A percentile compares a stretch with the other conserved stretches of the same genome.
Evolutionary conservation across 2,113 vertebrate species (phyloP).

Genomic region (Tychaedon coryphoeus): DNA sequence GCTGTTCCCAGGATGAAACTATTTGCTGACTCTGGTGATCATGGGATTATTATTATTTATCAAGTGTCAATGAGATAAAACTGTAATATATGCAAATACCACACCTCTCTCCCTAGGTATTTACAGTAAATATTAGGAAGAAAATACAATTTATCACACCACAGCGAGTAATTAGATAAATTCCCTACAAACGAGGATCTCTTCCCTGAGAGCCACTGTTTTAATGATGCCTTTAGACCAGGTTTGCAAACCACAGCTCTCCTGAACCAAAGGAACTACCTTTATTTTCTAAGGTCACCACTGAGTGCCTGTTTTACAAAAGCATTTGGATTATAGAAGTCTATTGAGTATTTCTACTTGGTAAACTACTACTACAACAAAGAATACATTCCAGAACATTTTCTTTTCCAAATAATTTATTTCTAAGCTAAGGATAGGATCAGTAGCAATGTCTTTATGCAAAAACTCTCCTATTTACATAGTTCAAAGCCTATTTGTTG

Average conservation of each 20-base stretch:
- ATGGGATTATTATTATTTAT: slow-evolving; percentile 20
- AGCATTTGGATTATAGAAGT: background rate
- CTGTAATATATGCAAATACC: background rate
- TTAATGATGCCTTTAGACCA: fast-evolving
- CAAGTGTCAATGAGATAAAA: slow-evolving; percentile 9
- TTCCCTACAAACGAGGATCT: background rate
- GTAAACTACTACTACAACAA: background rate
- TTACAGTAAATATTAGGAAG: background rate
- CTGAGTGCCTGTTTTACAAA: background rate
- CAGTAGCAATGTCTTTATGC: background rate
- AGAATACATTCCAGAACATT: background rate
- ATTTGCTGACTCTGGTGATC: background rate
- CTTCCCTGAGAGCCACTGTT: background rate
- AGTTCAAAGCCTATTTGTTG: background rate
- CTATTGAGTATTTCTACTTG: background rate
- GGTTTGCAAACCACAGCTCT: background rate
- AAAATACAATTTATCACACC: background rate
- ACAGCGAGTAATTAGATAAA: background rate
- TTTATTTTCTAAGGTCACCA: background rate
- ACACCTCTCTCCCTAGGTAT: background rate
- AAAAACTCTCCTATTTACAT: background rate
- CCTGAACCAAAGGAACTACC: background rate
- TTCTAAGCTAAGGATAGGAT: background rate
- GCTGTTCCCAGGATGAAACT: background rate
- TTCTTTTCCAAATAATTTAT: background rate